phyloP scores from a whole-genome alignment of 2,113 vertebrate species.

The Grantiella picta region DNA sequence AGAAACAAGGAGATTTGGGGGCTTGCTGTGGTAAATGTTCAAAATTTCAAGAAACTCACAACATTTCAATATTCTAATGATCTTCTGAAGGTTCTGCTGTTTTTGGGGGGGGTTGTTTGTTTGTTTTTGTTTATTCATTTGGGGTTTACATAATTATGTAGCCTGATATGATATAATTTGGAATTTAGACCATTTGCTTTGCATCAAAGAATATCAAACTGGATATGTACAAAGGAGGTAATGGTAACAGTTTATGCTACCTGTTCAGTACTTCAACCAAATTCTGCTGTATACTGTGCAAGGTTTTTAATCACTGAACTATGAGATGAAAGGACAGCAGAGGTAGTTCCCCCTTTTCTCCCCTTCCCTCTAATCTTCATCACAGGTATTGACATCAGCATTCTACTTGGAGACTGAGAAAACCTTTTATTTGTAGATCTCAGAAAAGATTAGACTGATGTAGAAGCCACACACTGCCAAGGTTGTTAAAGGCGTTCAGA shows the following conservation, averaged over 20 bases:
- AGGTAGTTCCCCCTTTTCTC: background rate
- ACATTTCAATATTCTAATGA: background rate
- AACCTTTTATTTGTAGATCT: background rate
- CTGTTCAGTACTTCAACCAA: background rate
- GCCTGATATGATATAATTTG: background rate
- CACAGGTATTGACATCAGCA: background rate
- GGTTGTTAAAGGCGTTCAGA: background rate
- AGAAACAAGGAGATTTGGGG: background rate
- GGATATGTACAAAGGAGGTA: background rate
- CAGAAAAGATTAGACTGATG: background rate
- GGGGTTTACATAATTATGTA: background rate
- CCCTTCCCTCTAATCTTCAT: background rate
- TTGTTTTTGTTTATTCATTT: background rate
- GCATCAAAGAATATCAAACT: background rate
- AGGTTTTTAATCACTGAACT: constrained; percentile 5
- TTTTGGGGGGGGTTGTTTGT: background rate
- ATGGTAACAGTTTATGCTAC: background rate
- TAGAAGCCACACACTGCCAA: background rate
- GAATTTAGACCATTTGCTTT: background rate
- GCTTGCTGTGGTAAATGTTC: background rate
- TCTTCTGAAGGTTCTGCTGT: background rate
- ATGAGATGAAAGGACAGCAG: background rate
- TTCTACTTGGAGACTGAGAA: background rate
- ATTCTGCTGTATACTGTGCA: background rate
- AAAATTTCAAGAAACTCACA: background rate